Evolutionary conservation across 2,113 vertebrate genomes (phyloP).

Genomic region (Colius striatus): DNA sequence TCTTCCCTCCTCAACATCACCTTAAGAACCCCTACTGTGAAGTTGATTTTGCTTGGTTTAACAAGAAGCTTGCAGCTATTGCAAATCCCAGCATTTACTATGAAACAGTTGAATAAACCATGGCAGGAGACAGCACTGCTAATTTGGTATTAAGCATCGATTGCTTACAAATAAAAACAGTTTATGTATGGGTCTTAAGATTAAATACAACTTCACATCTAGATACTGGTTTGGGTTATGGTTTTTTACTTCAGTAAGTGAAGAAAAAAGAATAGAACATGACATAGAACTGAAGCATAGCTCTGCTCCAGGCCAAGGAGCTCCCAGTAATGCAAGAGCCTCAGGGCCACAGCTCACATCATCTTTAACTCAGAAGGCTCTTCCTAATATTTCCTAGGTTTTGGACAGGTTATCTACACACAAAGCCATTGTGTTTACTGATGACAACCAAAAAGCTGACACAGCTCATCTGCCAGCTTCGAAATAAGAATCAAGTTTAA

Average conservation of each 20-base stretch:
- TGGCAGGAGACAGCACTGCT: not conserved
- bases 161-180: not conserved
- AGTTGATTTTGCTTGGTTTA: not conserved
- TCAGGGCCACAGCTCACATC: not conserved
- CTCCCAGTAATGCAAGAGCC: not conserved
- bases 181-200: not conserved
- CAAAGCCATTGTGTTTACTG: not conserved
- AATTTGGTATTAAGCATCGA: not conserved
- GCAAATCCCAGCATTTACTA: not conserved
- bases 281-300: not conserved
- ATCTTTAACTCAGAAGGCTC: not conserved
- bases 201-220: not conserved
- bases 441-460: not conserved
- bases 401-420: not conserved
- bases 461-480: not conserved
- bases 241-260: not conserved
- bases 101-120: not conserved
- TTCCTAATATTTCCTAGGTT: not conserved
- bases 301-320: not conserved
- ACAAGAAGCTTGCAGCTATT: not conserved
- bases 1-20: not conserved
- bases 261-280: accelerated
- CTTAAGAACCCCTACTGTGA: not conserved
- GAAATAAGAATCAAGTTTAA: not conserved
- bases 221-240: not conserved